Conservation (phyloP, 2,888 invertebrate species). For the Mimumesa dahlbomi region DNA sequence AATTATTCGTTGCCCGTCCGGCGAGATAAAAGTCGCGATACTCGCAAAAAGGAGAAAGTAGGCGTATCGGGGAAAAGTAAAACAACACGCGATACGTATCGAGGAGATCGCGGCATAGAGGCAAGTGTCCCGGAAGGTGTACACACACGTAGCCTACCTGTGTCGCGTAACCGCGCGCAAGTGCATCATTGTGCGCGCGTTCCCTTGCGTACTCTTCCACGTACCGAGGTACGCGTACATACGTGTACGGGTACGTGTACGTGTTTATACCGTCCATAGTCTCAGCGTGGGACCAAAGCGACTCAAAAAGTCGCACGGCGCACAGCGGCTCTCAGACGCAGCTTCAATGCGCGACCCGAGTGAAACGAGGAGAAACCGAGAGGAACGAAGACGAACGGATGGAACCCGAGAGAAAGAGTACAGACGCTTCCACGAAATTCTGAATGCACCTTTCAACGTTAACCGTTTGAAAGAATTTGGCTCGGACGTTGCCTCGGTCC, state of each 20-base stretch:
- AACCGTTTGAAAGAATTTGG: slow-evolving; percentile 43
- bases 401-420: background rate
- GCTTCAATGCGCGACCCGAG: slow-evolving; percentile 16
- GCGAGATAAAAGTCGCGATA: background rate
- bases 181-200: slow-evolving; percentile 22
- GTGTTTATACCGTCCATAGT: slow-evolving; percentile 53
- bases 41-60: slow-evolving; percentile 1
- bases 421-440: slow-evolving; percentile 37
- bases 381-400: background rate
- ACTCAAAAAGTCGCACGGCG: slow-evolving; percentile 79
- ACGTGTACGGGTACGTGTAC: slow-evolving; percentile 22
- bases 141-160: no score
- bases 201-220: background rate
- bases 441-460: slow-evolving; percentile 41
- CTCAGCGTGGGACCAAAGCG: slow-evolving; percentile 78
- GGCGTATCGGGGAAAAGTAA: slow-evolving; percentile 1
- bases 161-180: slow-evolving; percentile 21
- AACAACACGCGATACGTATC: background rate
- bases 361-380: background rate
- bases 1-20: no score
- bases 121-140: slow-evolving; percentile 11
- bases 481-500: background rate
- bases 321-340: slow-evolving; percentile 75
- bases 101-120: slow-evolving; percentile 4
- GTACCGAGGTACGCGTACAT: slow-evolving; percentile 9